Conservation (phyloP, 2,797 vertebrate species). For the Epinephelus coioides region DNA sequence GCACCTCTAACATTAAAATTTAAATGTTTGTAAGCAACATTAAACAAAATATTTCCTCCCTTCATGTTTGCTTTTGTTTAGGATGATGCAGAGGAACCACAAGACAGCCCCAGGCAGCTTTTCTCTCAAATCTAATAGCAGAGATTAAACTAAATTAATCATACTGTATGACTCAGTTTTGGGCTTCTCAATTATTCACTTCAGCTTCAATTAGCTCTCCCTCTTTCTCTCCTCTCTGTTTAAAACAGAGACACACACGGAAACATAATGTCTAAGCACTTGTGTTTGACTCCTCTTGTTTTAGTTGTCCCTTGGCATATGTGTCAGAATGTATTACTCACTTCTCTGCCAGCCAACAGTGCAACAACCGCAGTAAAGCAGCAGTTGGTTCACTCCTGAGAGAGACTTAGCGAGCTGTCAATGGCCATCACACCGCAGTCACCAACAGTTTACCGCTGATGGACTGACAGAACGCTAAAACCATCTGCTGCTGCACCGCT, state of each 20-base stretch:
- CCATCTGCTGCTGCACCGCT: neutral
- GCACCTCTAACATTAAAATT: neutral
- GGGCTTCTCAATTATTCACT: constrained; percentile 59
- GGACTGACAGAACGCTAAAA: constrained; percentile 6
- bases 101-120: constrained; percentile 24
- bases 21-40: neutral
- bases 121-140: constrained; percentile 35
- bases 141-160: constrained; percentile 55
- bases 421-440: constrained; percentile 36
- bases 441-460: constrained; percentile 24
- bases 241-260: constrained; percentile 4
- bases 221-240: neutral
- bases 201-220: constrained; percentile 37
- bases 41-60: constrained; percentile 4
- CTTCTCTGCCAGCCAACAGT: neutral
- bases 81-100: constrained; percentile 9
- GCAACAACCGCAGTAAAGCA: constrained; percentile 26
- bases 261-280: constrained; percentile 11
- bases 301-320: constrained; percentile 37
- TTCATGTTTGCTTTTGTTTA: constrained; percentile 16
- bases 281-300: constrained; percentile 39
- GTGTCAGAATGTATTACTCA: constrained; percentile 45
- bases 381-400: constrained; percentile 41
- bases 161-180: constrained; percentile 52
- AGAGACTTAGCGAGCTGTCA: constrained; percentile 42